Evolutionary conservation across 2,113 vertebrate species (phyloP).

Genomic region (Urocynchramus pylzowi): DNA sequence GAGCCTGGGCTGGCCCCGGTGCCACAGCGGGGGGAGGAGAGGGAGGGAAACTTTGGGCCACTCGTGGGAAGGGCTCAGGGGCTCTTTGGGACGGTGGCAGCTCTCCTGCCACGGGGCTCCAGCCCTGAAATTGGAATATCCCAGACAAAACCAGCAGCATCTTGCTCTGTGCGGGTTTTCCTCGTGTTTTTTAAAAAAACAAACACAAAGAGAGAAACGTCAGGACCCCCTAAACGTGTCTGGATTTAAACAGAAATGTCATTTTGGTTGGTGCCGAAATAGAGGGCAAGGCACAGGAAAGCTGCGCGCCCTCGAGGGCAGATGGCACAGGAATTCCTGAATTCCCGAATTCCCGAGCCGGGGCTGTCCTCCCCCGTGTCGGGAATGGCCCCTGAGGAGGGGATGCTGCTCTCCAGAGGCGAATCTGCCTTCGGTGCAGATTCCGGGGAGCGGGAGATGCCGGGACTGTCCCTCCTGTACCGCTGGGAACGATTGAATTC

Average conservation of each 20-base stretch:
- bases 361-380: background rate
- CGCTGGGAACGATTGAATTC: background rate
- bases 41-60: background rate
- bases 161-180: accelerated
- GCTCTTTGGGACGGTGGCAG: background rate
- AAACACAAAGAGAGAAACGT: background rate
- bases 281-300: background rate
- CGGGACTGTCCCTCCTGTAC: background rate
- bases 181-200: too few species aligned
- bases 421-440: accelerated
- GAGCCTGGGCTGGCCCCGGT: accelerated
- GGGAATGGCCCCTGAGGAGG: background rate
- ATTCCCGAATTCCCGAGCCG: background rate
- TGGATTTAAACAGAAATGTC: background rate
- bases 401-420: background rate
- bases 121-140: background rate
- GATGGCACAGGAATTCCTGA: background rate
- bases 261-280: background rate
- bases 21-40: accelerated
- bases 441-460: background rate
- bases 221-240: accelerated
- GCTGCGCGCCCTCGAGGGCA: accelerated
- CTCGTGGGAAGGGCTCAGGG: accelerated
- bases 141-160: background rate
- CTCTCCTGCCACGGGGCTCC: background rate